A percentile compares a stretch with the other conserved stretches of the same genome.
Evolutionary conservation across 30 jellyfish, hydroid and myxozoan genomes (phyloP).

Genomic region (Turritopsis rubra): DNA sequence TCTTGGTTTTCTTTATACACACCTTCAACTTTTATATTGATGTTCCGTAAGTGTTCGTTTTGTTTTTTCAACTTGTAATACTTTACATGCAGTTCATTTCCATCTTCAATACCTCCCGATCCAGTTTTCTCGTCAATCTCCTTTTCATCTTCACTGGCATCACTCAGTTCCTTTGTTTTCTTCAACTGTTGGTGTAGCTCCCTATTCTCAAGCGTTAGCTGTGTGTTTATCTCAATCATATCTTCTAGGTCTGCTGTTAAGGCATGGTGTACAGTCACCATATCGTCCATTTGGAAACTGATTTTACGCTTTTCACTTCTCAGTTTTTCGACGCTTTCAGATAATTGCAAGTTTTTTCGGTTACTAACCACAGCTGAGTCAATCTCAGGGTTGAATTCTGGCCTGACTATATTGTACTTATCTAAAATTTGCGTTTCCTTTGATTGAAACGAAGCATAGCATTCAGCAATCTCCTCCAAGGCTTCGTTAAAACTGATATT

Average conservation of each 20-base stretch:
- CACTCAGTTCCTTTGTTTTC: too few relatives aligned
- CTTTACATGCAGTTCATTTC: neutral
- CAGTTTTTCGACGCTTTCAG: neutral
- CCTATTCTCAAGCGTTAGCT: conserved; percentile 6
- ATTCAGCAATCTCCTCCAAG: conserved; percentile 19
- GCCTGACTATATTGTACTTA: neutral
- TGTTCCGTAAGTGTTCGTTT: neutral
- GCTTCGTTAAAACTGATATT: conserved; percentile 15
- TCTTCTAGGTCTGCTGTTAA: conserved; percentile 14
- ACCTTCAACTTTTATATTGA: neutral
- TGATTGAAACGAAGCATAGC: conserved; percentile 14
- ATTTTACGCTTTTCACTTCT: neutral
- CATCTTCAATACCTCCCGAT: neutral
- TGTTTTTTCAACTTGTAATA: neutral
- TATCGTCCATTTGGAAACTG: neutral
- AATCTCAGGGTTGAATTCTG: neutral
- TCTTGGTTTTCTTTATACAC: conserved; percentile 10
- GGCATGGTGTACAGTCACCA: neutral
- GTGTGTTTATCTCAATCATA: neutral
- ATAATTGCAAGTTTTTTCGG: neutral
- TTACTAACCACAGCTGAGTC: neutral
- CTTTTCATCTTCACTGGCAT: neutral
- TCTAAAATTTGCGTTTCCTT: neutral
- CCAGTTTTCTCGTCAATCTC: neutral
- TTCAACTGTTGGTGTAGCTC: neutral